Percentiles rank a stretch among this genome's conserved stretches.
Evolutionary conservation across 2,113 vertebrate genomes (phyloP).

Genomic region (Myrmophylax atrothorax): DNA sequence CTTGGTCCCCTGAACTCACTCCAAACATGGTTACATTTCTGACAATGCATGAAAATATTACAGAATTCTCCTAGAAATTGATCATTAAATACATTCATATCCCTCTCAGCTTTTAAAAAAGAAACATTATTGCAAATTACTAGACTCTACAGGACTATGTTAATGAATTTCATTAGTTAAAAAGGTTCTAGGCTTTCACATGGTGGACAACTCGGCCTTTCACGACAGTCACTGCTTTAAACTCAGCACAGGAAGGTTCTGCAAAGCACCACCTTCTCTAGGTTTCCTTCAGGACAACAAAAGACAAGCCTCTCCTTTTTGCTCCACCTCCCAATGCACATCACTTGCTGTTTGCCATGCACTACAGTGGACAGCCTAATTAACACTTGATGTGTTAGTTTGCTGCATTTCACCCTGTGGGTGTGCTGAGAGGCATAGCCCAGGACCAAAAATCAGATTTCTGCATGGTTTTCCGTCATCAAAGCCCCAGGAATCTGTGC

Average conservation of each 20-base stretch:
- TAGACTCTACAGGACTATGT: neutral
- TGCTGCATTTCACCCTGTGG: neutral
- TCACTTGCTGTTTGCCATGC: neutral
- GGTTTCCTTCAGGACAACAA: neutral
- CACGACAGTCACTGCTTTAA: neutral
- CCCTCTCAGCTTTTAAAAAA: neutral
- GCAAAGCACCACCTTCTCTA: neutral
- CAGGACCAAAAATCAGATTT: neutral
- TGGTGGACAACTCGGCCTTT: neutral
- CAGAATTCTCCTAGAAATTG: neutral
- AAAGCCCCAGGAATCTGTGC: neutral
- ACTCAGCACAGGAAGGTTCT: neutral
- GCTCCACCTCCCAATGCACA: rapidly evolving
- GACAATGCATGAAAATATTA: neutral
- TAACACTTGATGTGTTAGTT: no score
- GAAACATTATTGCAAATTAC: neutral
- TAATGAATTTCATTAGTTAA: neutral
- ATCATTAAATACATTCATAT: neutral
- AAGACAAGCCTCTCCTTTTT: neutral
- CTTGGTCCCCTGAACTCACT: neutral
- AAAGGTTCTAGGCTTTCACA: rapidly evolving
- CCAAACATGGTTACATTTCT: neutral
- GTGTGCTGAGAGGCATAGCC: neutral
- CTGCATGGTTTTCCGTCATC: neutral
- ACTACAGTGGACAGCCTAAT: neutral